Percentiles rank a stretch among this genome's conserved stretches.
Evolutionary conservation across 2,113 vertebrate genomes (phyloP).

Genomic region (Cavia porcellus): DNA sequence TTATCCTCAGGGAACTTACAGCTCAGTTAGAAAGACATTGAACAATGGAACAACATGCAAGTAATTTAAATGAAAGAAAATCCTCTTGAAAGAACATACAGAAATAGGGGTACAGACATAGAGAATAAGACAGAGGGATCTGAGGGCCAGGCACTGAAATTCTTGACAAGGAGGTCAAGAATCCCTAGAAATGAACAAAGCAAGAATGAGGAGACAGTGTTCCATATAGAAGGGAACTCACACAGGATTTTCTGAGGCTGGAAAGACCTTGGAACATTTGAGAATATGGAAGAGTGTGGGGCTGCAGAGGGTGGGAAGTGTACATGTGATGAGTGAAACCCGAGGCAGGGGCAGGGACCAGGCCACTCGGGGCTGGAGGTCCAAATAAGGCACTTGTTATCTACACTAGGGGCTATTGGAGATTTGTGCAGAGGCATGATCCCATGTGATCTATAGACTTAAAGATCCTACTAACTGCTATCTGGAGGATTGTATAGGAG

Average conservation of each 20-base stretch:
- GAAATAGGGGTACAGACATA: not conserved
- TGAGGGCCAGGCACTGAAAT: not conserved
- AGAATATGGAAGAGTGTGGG: not conserved
- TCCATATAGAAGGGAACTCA: not conserved
- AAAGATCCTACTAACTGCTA: no score
- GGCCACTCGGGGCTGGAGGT: not conserved
- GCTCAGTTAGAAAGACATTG: not conserved
- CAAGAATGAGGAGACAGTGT: not conserved
- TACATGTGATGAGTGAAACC: fast-evolving
- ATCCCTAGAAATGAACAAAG: not conserved
- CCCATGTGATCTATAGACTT: not conserved
- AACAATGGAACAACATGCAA: not conserved
- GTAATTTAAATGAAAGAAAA: not conserved
- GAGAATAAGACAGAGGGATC: not conserved
- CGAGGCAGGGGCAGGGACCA: not conserved
- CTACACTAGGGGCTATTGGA: not conserved
- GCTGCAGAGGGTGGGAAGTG: not conserved
- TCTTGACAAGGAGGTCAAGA: not conserved
- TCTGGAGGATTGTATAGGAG: not conserved
- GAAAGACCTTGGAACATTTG: not conserved
- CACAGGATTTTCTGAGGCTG: not conserved
- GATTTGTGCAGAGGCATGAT: not conserved
- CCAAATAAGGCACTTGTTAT: not conserved
- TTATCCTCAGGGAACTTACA: not conserved
- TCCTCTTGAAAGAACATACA: not conserved